These are phyloP conservation scores for Sinocyclocheilus rhinocerous DNA, from an alignment of 2,113 vertebrate genomes.

Conservation along the genomic window DNA sequence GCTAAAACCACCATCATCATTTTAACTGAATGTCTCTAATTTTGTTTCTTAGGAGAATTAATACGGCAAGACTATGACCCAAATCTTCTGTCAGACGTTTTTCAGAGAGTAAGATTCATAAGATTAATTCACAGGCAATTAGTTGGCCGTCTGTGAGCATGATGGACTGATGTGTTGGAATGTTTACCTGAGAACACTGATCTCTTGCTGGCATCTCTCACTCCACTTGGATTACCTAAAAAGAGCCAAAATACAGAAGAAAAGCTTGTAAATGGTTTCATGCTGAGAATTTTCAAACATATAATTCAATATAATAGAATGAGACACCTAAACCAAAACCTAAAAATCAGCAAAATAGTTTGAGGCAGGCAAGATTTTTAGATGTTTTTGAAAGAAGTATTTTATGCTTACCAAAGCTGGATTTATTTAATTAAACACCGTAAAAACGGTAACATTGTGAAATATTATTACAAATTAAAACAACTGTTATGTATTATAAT, in stretches of 20 bases:
- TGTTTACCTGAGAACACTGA: constrained; percentile 78
- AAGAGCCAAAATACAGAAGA: not conserved
- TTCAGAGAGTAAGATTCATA: constrained; percentile 60
- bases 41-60: not conserved
- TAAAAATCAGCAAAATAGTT: not conserved
- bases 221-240: constrained; percentile 60
- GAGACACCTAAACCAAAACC: not conserved
- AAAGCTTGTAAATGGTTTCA: not conserved
- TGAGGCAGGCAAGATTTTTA: not conserved
- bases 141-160: not conserved
- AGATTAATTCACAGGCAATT: constrained; percentile 60
- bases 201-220: constrained; percentile 73
- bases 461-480: not conserved
- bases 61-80: not conserved
- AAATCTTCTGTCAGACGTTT: not conserved
- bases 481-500: not conserved
- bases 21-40: not conserved
- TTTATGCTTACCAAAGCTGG: not conserved
- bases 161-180: constrained; percentile 17
- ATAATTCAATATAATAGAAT: not conserved
- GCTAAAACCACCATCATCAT: not conserved
- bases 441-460: not conserved
- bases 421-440: not conserved
- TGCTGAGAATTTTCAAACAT: not conserved
- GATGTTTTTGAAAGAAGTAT: not conserved